phyloP scores from a whole-genome alignment of 2,888 invertebrate genomes.

The Frankliniella fusca region DNA sequence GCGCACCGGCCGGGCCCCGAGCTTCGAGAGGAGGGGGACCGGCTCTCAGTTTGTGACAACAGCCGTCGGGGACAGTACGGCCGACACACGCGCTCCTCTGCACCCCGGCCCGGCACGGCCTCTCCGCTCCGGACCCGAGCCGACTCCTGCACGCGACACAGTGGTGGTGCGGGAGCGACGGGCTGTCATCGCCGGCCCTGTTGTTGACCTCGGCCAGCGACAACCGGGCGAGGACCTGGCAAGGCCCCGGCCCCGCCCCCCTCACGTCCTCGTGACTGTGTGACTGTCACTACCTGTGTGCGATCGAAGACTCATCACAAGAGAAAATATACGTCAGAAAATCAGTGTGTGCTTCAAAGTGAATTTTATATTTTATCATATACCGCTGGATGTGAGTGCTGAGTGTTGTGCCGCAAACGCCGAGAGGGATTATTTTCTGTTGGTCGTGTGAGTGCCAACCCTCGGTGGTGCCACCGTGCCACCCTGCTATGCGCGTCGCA shows the following conservation, averaged over 20 bases:
- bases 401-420: neutral
- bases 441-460: neutral
- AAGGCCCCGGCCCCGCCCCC: no score
- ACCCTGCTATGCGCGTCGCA: neutral
- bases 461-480: neutral
- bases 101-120: neutral
- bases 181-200: neutral
- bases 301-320: no score
- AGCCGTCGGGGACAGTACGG: slow-evolving; percentile 1
- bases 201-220: neutral
- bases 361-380: neutral
- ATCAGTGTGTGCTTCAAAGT: slow-evolving; percentile 3
- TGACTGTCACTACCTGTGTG: no score
- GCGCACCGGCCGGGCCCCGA: slow-evolving; percentile 19
- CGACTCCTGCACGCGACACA: neutral
- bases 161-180: neutral
- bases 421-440: neutral
- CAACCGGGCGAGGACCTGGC: no score
- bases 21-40: slow-evolving; percentile 17
- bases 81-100: neutral
- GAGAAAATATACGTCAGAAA: no score
- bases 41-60: slow-evolving; percentile 24
- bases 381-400: no score
- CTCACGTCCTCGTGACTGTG: no score
- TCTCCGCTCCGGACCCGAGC: neutral